Base-by-base conservation (phyloP, 2,797 vertebrate species). In the Poecilia velifera region DNA sequence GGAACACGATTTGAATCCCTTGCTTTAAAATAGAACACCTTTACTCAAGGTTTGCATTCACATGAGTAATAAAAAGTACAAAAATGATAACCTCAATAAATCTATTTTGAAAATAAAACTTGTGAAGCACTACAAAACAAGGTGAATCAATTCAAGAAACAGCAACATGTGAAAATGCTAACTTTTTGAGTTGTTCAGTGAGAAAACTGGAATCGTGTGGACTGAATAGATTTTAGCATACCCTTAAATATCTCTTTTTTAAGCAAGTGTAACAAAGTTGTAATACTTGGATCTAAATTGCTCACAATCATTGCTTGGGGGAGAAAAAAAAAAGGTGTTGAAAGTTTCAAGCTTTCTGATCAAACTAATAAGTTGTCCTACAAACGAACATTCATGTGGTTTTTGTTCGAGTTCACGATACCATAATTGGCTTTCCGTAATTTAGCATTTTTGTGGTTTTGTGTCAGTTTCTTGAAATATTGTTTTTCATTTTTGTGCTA, bases 21-120 rank as follows among this genome's bases (percentile, higher is more conserved):
- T 66, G 20, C 22, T 78, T 77, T 36, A 31, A 62, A 79, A 76
- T 31, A 76, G n/a, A 73, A 71, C 55, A 3, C 12, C 36, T 78
- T 75, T 78, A 66, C 28, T n/a, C 46, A 34, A 73, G 64, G 74
- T 74, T 34, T 53, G 14, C 39, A 8, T 46, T 70, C 22, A 59
- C 31, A 28, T 70, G 0, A 3, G 20, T 66, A 36, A 39, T 20
- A 36, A 0, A 51, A 20, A 16, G 25, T 39, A 4, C 28, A 72
- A 70, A 73, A 72, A 41, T 22, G 70, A 57, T 36, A 66, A 39
- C 6, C 3, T 18, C 6, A 55, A 51, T 28, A n/a, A 53, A 68
- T 10, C 3, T 25, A 36, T 25, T 70, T 64, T 64, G 34, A 12
- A 8, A 64, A 14, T 43, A 43, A n/a, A 13, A 43, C n/a, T 25